Evolutionary conservation across 2,888 invertebrate species (phyloP), one percentile per base, ranked within the genome.

Genomic region (Geotrupes spiniger): DNA sequence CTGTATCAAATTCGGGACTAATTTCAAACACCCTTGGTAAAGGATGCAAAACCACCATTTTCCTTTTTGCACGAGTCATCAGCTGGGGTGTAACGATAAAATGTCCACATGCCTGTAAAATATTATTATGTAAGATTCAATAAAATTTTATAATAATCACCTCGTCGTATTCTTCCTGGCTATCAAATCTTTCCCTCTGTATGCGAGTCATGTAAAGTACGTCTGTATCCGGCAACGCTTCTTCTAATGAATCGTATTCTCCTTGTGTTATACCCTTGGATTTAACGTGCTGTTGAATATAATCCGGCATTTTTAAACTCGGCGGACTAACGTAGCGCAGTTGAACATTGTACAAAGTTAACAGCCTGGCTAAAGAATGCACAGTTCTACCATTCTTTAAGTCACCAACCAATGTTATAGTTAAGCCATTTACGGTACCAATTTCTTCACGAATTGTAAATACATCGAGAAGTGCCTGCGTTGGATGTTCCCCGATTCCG

Each of bases 391-490:
- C 98, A 73, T 99, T 91, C 71, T 94, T 96, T 59, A 99, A 77
- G 73, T 99, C 99, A 3, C 99, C 99, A 12, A 98, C 97, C 86
- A 99, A 87, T 1, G 98, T 98, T 42, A 99, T 94, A 0, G 92
- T 96, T 6, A 99, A 78, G 0, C 94, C 94, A 69, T 99, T 98
- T 0, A 99, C 97, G 0, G 98, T 99, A 59, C 98, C 98, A 52
- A 99, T 93, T 78, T 99, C 98, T 75, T 99, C 96, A 54, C 98
- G 82, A 62, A 99, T 99, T 3, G 99, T 98, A 68, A 97, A 99
- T 2, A 98, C 85, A 68, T 99, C 99, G 6, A 99, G 77, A 9
- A 99, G 76, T 0, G 99, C 99, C 77, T 99, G 99, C 0, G 96
- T 96, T 0, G 99, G 99, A 74, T 97, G 96, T 70, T 97, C 96